Conservation (phyloP, 2,113 vertebrate species). For the Heterocephalus glaber region DNA sequence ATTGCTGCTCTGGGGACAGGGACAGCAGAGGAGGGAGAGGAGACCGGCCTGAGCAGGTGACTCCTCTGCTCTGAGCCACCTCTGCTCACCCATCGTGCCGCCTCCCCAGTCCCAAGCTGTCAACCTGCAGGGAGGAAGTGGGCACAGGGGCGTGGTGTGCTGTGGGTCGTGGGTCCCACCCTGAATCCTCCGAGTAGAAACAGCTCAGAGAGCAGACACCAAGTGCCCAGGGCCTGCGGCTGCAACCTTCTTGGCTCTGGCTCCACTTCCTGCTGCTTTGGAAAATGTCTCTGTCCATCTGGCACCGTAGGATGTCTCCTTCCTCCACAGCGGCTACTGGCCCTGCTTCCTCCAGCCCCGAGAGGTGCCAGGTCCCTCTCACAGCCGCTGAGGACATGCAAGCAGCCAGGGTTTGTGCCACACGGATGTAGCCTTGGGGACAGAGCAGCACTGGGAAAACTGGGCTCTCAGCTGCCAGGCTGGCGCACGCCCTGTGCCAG, state of each 20-base stretch:
- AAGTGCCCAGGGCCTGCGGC: neutral
- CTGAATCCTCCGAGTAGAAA: neutral
- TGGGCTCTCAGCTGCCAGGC: neutral
- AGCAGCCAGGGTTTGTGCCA: neutral
- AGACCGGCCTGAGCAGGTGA: too few relatives aligned
- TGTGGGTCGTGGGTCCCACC: rapidly evolving
- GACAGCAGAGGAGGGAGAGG: neutral
- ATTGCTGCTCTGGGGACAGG: neutral
- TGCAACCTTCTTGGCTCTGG: neutral
- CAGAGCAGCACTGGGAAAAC: neutral
- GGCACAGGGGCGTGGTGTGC: neutral
- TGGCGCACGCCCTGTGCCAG: neutral
- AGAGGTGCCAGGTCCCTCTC: neutral
- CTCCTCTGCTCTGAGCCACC: neutral
- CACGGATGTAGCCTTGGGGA: neutral
- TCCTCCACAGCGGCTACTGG: neutral
- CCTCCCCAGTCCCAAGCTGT: rapidly evolving
- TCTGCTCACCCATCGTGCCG: neutral
- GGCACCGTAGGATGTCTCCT: neutral
- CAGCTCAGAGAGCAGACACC: neutral
- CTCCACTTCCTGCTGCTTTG: neutral
- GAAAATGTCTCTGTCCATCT: neutral
- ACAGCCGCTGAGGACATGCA: too few relatives aligned
- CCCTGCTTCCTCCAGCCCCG: neutral
- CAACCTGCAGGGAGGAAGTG: neutral